Evolutionary conservation across 2,113 vertebrate genomes (phyloP).

Genomic region (Zapus hudsonius): DNA sequence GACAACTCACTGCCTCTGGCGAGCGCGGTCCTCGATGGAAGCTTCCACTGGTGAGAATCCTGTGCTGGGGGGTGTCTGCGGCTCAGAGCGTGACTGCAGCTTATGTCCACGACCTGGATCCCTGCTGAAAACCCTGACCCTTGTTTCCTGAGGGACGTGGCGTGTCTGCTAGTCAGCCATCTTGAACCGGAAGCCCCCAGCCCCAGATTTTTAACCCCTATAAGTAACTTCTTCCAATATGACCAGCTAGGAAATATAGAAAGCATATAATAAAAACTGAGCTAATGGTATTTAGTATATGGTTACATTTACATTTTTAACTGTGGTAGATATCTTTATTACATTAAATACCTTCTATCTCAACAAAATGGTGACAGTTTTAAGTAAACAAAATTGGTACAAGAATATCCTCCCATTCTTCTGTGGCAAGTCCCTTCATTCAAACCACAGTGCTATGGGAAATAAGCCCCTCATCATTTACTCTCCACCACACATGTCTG

Average conservation of each 20-base stretch:
- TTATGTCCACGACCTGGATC: too few species aligned
- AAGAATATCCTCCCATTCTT: conserved; percentile 45
- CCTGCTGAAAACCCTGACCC: too few species aligned
- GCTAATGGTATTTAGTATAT: neutral
- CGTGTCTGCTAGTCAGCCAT: too few species aligned
- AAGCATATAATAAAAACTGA: conserved; percentile 33
- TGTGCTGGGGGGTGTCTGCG: too few species aligned
- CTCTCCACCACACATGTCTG: conserved; percentile 42
- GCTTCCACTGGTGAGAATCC: too few species aligned
- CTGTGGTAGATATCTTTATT: conserved; percentile 47
- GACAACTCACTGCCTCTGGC: too few species aligned
- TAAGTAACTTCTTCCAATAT: neutral
- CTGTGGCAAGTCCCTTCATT: neutral
- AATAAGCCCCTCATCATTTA: conserved; percentile 50
- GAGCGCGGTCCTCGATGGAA: too few species aligned
- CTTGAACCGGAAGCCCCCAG: too few species aligned
- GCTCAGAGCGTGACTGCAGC: too few species aligned
- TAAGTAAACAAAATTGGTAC: conserved; percentile 62
- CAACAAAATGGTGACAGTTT: conserved; percentile 18
- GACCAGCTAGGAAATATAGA: neutral
- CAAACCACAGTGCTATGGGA: conserved; percentile 53
- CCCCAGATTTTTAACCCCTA: neutral
- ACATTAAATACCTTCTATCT: conserved; percentile 33
- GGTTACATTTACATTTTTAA: conserved; percentile 45
- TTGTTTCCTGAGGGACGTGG: too few species aligned